Evolutionary conservation across 2,113 vertebrate species (phyloP), one percentile per base, ranked within the genome.

Genomic region (Myodes glareolus): DNA sequence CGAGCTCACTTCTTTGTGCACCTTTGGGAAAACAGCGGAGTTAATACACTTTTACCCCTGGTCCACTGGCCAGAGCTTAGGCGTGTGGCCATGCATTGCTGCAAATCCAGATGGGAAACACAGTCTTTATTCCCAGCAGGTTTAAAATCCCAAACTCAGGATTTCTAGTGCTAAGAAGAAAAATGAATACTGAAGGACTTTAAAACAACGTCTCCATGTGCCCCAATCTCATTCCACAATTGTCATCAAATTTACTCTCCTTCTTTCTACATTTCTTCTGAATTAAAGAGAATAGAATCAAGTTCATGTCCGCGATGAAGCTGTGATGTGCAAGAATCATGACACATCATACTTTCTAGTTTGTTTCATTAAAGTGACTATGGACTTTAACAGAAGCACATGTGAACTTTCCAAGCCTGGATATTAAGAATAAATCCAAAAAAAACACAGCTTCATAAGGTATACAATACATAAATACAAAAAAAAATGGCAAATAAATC

Each of bases 281-380:
- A 92, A 94, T 52, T 76, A 39, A 84, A 72, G 47, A 97, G 33
- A 70, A 68, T 36, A 90, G 47, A 61, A 88, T 4, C 84, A 29
- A 65, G 75, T 50, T 87, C 29, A 76, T 77, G 85, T 94, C 75
- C 12, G 1, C 29, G 73, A 33, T 23, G 2, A 31, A 70, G 70
- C 61, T 73, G 42, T 45, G 45, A 9, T 33, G 39, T 16, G 33
- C 8, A 45, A 90, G 19, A 13, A 61, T 67, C 16, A 31, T 90
- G 6, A 14, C 68, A 61, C 31, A 36, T 39, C 7, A 33, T 36
- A 9, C 23, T 36, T 94, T 88, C 42, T 31, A 16, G 8, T 31
- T 55, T 47, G 21, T 75, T 70, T 81, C 8, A 61, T 80, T 81
- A 90, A 90, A 73, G 7, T 75, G n/a, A 82, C 82, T 68, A 90